phyloP scores from a whole-genome alignment of 2,797 vertebrate genomes.

The Zenarchopterus dispar region DNA sequence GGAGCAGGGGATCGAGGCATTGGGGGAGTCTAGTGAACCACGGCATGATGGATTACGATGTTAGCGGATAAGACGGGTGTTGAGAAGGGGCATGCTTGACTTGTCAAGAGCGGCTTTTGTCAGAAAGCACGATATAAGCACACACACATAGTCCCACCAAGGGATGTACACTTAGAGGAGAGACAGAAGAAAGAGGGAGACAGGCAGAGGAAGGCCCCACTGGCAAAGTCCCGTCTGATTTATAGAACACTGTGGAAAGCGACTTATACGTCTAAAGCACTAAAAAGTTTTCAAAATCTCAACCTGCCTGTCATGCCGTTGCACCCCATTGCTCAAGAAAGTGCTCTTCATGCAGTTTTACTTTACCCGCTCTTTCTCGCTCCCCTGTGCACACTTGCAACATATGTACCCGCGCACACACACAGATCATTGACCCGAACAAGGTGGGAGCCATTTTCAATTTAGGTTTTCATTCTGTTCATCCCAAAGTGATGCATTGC shows the following conservation, averaged over 20 bases:
- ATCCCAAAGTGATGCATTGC: constrained; percentile 46
- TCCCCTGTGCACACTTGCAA: not conserved
- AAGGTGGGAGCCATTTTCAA: constrained; percentile 61
- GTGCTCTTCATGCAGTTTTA: constrained; percentile 48
- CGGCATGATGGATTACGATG: constrained; percentile 72
- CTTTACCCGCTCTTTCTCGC: constrained; percentile 13
- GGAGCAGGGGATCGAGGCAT: constrained; percentile 22
- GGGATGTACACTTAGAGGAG: constrained; percentile 12
- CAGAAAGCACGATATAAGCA: constrained; percentile 46
- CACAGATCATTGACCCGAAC: constrained; percentile 53
- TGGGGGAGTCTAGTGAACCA: constrained; percentile 49
- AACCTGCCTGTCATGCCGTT: constrained; percentile 67
- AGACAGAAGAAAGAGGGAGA: constrained; percentile 12
- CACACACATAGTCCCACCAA: constrained; percentile 10
- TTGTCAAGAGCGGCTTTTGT: constrained; percentile 66
- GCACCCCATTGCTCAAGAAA: constrained; percentile 54
- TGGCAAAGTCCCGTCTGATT: constrained; percentile 55
- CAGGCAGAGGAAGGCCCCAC: constrained; percentile 13
- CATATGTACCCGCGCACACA: constrained; percentile 3
- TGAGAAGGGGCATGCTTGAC: constrained; percentile 55
- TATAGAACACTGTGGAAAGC: constrained; percentile 61
- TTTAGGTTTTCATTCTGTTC: constrained; percentile 53
- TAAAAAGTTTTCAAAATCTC: constrained; percentile 54
- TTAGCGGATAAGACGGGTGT: constrained; percentile 68
- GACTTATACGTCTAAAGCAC: constrained; percentile 59